Evolutionary conservation across 2,797 vertebrate species (phyloP).

Genomic region (Sylvilagus floridanus): DNA sequence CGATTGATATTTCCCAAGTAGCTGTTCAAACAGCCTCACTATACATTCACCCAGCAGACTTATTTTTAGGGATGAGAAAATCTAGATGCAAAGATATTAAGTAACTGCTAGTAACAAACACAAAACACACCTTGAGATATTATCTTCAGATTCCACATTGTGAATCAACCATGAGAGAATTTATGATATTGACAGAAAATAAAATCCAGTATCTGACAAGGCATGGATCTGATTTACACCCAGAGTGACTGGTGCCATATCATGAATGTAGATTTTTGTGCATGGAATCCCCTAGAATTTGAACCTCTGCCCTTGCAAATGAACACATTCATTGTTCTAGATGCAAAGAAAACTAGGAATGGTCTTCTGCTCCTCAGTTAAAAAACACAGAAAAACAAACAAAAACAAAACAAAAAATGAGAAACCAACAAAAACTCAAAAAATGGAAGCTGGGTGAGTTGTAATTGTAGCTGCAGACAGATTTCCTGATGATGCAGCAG

Average conservation of each 20-base stretch:
- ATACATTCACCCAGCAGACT: no score
- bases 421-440: not conserved
- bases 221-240: not conserved
- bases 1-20: no score
- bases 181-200: not conserved
- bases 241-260: not conserved
- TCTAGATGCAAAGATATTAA: not conserved
- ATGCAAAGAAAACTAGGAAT: not conserved
- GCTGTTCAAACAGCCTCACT: no score
- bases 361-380: not conserved
- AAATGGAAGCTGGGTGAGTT: not conserved
- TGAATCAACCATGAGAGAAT: not conserved
- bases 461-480: not conserved
- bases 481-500: not conserved
- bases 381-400: not conserved
- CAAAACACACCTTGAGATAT: not conserved
- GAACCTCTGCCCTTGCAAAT: not conserved
- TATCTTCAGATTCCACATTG: not conserved
- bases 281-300: not conserved
- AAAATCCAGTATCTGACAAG: not conserved
- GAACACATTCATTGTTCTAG: not conserved
- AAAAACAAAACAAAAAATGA: not conserved
- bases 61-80: slow-evolving; percentile 36
- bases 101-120: not conserved
- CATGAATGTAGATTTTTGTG: not conserved